Evolutionary conservation across 2,113 vertebrate genomes (phyloP).

Genomic region (Pelvicachromis taeniatus): DNA sequence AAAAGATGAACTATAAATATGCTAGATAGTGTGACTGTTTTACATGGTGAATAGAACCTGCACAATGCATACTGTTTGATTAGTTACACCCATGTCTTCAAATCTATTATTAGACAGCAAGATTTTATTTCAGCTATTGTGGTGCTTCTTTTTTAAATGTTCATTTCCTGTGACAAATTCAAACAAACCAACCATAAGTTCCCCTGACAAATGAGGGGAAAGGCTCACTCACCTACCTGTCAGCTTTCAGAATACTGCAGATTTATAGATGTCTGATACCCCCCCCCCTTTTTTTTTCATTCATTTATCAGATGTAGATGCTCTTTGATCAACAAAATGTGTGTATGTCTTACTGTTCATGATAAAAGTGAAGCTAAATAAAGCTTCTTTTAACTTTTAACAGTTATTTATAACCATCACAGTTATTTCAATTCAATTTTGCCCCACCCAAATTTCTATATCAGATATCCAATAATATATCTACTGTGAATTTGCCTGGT

Average conservation of each 20-base stretch:
- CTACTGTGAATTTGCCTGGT: accelerated
- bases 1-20: constrained; percentile 47
- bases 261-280: background rate
- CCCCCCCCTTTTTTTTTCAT: background rate
- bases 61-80: constrained; percentile 43
- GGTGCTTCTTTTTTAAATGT: background rate
- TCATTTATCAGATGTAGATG: background rate
- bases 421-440: no score
- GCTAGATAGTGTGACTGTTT: background rate
- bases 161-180: constrained; percentile 12
- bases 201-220: background rate
- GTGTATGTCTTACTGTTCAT: background rate
- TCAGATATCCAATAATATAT: background rate
- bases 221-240: background rate
- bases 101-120: constrained; percentile 2
- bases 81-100: constrained; percentile 33
- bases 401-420: no score
- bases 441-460: background rate
- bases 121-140: constrained; percentile 3
- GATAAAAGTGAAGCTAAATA: background rate
- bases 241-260: background rate
- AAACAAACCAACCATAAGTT: background rate
- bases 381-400: background rate
- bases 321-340: background rate
- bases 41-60: background rate